Evolutionary conservation across 2,888 invertebrate species (phyloP).

Genomic region (Lordiphosa fenestrarum): DNA sequence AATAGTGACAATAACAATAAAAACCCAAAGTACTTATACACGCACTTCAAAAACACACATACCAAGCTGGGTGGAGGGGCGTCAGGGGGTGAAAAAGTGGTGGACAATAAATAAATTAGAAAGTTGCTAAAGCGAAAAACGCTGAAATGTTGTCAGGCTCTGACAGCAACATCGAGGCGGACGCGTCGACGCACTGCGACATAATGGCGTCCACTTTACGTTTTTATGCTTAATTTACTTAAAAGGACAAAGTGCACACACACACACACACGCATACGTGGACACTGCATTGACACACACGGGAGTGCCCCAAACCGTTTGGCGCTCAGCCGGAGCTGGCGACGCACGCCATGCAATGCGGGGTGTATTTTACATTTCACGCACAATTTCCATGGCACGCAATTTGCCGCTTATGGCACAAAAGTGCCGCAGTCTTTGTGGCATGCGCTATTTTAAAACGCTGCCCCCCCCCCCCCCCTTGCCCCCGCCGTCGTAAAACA

Average conservation of each 20-base stretch:
- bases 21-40: conserved; percentile 56
- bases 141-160: conserved; percentile 41
- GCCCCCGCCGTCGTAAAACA: neutral
- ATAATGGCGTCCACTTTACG: conserved; percentile 77
- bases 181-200: conserved; percentile 64
- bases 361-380: conserved; percentile 75
- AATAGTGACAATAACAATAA: conserved; percentile 49
- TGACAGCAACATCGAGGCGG: conserved; percentile 12
- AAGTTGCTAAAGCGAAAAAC: conserved; percentile 60
- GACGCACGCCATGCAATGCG: conserved; percentile 55
- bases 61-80: neutral
- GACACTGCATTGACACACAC: conserved; percentile 32
- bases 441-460: conserved; percentile 40
- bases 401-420: conserved; percentile 64
- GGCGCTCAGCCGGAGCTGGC: conserved; percentile 31
- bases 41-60: conserved; percentile 66
- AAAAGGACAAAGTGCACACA: conserved; percentile 56
- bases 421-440: conserved; percentile 28
- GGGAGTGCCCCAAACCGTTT: conserved; percentile 41
- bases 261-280: conserved; percentile 17
- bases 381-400: conserved; percentile 77
- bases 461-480: conserved; percentile 2
- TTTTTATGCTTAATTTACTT: conserved; percentile 78
- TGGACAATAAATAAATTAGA: conserved; percentile 71
- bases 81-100: conserved; percentile 37